Base-by-base conservation (phyloP, 1,140 invertebrate species). In the Temnothorax longispinosus region DNA sequence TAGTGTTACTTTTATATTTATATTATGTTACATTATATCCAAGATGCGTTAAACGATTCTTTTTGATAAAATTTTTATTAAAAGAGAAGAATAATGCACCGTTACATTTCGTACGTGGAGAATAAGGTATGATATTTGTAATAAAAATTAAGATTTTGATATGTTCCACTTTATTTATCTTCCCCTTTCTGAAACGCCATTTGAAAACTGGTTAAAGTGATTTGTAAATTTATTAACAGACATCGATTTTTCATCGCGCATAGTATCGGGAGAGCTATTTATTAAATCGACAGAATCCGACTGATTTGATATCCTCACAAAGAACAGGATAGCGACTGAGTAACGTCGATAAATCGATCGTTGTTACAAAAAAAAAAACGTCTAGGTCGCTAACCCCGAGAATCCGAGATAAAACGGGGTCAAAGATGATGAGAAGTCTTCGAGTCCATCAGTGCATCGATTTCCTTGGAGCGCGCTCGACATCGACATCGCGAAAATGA, bases 391-490 rank as follows among this genome's bases (percentile, higher is more conserved):
- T 86, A 54, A 81, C 60, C 85, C 85, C 62, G 21, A 41, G 18
- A 67, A 38, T 18, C 11, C 10, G 8, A 77, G 91, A 91, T 92
- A 90, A 88, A 54, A 35, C 6, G 52, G 52, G 88, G 74, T 88
- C 76, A 88, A 81, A 91, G 88, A 75, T 76, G 74, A 47, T 13
- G 52, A 21, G 47, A 2, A 44, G 60, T 71, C 44, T 41, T 50
- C 44, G 7, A 2, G 35, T 21, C 41, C 27, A 35, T 71, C 80
- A 84, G 60, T 67, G 64, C 87, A 88, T 60, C 90, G 47, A 18
- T 54, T 11, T 74, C 32, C n/a, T 62, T n/a, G 35, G 10, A 32
- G 8, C 64, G 67, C 13, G n/a, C 44, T 44, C 35, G 77, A 27
- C 27, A 27, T 64, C 21, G 11, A 52, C 35, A 44, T n/a, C 13